A percentile compares a stretch with the other conserved stretches of the same genome.
These are phyloP conservation scores for Larimichthys crocea DNA, from an alignment of 2,113 vertebrate genomes.

Conservation along the genomic window DNA sequence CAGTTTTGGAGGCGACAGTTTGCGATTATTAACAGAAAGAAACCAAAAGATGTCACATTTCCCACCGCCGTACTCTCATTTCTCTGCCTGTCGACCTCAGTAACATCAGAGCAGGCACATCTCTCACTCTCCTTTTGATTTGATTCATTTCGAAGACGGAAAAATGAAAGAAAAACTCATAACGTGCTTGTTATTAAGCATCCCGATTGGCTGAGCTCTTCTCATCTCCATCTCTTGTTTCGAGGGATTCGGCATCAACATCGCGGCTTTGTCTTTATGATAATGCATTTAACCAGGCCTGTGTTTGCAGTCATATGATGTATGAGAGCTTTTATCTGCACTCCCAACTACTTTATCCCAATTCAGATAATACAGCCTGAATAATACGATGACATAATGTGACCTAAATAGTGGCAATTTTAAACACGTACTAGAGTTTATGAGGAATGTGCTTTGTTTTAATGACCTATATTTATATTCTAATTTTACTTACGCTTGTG, in stretches of 20 bases:
- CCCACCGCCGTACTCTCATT: not conserved
- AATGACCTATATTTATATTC: constrained; percentile 16
- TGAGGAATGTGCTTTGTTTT: constrained; percentile 8
- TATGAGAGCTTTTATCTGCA: constrained; percentile 40
- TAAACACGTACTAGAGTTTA: not conserved
- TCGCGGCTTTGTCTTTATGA: constrained; percentile 41
- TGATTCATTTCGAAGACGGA: constrained; percentile 11
- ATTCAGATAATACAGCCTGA: constrained; percentile 17
- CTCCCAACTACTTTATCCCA: constrained; percentile 5
- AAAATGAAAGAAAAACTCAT: not conserved
- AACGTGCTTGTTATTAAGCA: constrained; percentile 15
- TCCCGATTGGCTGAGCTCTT: constrained; percentile 12
- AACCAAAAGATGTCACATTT: not conserved
- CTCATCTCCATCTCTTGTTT: constrained; percentile 20
- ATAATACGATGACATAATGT: constrained; percentile 8
- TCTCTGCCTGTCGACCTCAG: constrained; percentile 6
- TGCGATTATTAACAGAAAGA: not conserved
- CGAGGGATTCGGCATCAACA: constrained; percentile 20
- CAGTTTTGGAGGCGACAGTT: too few relatives aligned
- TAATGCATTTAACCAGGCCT: constrained; percentile 39
- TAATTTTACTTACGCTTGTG: constrained; percentile 7
- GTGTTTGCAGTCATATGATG: constrained; percentile 35
- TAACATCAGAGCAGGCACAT: constrained; percentile 10
- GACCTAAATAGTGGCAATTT: constrained; percentile 10
- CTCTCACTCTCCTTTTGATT: constrained; percentile 26